Base-by-base conservation (phyloP, 1,140 invertebrate species). In the Meteorus sp. region DNA sequence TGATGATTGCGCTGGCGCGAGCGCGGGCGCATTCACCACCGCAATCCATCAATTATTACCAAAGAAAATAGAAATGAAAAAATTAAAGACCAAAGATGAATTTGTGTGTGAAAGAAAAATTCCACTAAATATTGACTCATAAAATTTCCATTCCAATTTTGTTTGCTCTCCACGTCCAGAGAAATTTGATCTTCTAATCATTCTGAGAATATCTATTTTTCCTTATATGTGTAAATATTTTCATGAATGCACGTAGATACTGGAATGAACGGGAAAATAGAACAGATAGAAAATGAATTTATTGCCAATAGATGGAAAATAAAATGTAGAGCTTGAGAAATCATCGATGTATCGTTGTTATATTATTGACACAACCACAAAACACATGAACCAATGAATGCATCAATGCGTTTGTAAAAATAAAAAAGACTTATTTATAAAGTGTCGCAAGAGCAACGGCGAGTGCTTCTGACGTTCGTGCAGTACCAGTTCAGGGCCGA, bases 31-130 rank as follows among this genome's bases (percentile, higher is more conserved):
- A 53, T 64, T 7, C 29, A 33, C 11, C 6, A 4, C 3, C 35
- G 15, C 65, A 72, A 67, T 65, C 68, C 62, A 70, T 57, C 59
- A 58, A 50, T 33, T 41, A 27, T 41, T 27, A 31, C 43, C 48
- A 58, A 47, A n/a, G 11, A 45, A 54, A 59, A 37, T 41, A 39
- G 13, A 39, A 15, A 39, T n/a, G 15, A 11, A 11, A 39, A 39
- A 39, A 5, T n/a, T n/a, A 39, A 7, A 39, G 13, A 33, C 27
- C 27, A 9, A 9, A 29, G 9, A 9, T 9, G 4, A 5, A 4
- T 4, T 29, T 29, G 27, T n/a, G n/a, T n/a, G n/a, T n/a, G n/a
- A n/a, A n/a, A n/a, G n/a, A n/a, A n/a, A n/a, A n/a, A n/a, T n/a
- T n/a, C n/a, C n/a, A n/a, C n/a, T n/a, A n/a, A n/a, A n/a, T n/a